Evolutionary conservation across 2,888 invertebrate species (phyloP), one percentile per base, ranked within the genome.

Genomic region (Lycia hirtaria): DNA sequence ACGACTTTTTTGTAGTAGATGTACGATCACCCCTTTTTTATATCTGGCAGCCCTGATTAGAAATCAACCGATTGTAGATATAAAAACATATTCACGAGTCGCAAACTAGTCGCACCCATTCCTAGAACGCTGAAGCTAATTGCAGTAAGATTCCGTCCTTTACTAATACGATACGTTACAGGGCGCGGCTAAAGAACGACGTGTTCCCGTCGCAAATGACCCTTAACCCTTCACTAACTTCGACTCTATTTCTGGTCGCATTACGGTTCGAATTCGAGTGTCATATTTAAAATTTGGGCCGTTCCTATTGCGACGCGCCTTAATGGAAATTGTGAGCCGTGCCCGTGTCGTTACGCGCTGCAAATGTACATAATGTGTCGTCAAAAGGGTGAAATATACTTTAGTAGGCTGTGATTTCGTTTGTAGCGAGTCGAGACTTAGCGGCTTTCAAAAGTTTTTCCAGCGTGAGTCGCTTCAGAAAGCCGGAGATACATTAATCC

Each of bases 331-430:
- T 89, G 89, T 88, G 86, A 88, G 85, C 88, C 88, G 85, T 80
- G 88, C 89, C 90, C 83, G 86, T 84, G 87, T 87, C 88, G 88
- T 90, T 88, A 90, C 87, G 83, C 86, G 84, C 87, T 87, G 87
- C 87, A 86, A 91, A 92, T 87, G 89, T 91, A 90, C 84, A 85
- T 89, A 91, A 90, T 91, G 87, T 88, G 88, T 91, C 90, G 88
- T 90, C 89, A 90, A 90, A 91, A 88, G 91, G 90, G 89, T 89
- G 87, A 89, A 89, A 88, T 88, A 87, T 89, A 89, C 88, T 88
- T 88, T 85, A 87, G 86, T 81, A 82, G 81, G 79, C 83, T 80
- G 87, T 89, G 91, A 91, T 90, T 91, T 86, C 73, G 80, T 86
- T 83, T 81, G 76, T 77, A 76, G 75, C 75, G 80, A 80, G 71